phyloP scores from a whole-genome alignment of 92 coral and sea anemone species.

The Palythoa grandiflora region DNA sequence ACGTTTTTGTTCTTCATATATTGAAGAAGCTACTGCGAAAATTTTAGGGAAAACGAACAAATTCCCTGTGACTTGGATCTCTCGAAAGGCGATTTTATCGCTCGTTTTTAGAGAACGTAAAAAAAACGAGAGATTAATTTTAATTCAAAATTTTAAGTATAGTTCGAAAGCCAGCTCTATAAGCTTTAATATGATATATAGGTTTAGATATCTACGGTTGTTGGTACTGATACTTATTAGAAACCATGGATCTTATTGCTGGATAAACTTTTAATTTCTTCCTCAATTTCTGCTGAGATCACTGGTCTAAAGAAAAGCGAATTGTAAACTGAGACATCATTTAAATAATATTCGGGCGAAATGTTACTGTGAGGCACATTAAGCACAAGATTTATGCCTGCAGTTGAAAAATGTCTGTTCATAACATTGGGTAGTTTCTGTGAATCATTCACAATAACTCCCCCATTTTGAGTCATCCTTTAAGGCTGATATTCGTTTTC shows the following conservation, averaged over 20 bases:
- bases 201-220: too few relatives aligned
- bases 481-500: conserved; percentile 15
- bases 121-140: too few relatives aligned
- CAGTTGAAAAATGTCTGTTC: conserved; percentile 14
- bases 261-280: conserved; percentile 6
- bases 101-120: too few relatives aligned
- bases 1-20: too few relatives aligned
- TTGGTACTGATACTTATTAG: background rate
- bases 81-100: too few relatives aligned
- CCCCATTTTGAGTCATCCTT: background rate
- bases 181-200: too few relatives aligned
- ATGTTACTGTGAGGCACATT: background rate
- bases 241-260: background rate
- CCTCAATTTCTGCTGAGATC: background rate
- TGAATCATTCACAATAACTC: background rate
- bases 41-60: too few relatives aligned
- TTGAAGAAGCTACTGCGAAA: too few relatives aligned
- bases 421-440: background rate
- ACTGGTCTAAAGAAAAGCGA: conserved; percentile 4
- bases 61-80: too few relatives aligned
- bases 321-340: background rate
- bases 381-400: background rate
- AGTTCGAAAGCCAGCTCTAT: too few relatives aligned
- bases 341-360: background rate
- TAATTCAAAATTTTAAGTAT: too few relatives aligned